Evolutionary conservation across 92 coral and sea anemone genomes (phyloP).

Genomic region (Phenganax subtilis): DNA sequence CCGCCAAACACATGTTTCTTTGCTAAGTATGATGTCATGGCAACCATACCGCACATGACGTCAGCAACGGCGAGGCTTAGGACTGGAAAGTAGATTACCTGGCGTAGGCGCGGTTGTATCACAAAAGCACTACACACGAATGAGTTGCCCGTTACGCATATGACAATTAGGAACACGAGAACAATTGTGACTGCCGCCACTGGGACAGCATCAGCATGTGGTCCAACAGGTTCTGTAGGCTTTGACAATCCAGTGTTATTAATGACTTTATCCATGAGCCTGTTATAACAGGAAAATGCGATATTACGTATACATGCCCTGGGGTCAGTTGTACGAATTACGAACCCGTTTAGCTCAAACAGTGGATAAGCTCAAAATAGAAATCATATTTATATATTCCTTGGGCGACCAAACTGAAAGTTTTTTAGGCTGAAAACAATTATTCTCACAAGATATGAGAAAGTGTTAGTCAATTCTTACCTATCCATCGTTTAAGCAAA

Average conservation of each 20-base stretch:
- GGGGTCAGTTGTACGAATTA: no score
- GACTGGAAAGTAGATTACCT: constrained; percentile 34
- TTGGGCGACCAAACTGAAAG: no score
- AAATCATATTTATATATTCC: no score
- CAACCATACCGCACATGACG: constrained; percentile 37
- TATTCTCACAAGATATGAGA: no score
- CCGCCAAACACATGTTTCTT: constrained; percentile 43
- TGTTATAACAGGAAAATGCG: background rate
- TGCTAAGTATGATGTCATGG: constrained; percentile 45
- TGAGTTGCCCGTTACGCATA: constrained; percentile 24
- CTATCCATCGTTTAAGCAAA: no score
- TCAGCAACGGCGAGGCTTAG: constrained; percentile 45
- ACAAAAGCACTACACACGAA: constrained; percentile 35
- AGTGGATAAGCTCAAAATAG: no score
- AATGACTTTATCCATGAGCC: constrained; percentile 6
- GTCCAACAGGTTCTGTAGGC: background rate
- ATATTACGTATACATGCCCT: no score
- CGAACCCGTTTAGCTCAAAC: no score
- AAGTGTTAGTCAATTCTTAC: no score
- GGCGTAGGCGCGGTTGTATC: constrained; percentile 32
- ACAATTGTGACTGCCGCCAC: constrained; percentile 15
- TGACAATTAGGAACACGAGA: constrained; percentile 26
- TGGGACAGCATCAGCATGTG: background rate
- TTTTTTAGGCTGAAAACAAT: no score
- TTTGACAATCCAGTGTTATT: background rate